Base-by-base conservation (phyloP, 2,888 invertebrate species). In the Dicycla oo region DNA sequence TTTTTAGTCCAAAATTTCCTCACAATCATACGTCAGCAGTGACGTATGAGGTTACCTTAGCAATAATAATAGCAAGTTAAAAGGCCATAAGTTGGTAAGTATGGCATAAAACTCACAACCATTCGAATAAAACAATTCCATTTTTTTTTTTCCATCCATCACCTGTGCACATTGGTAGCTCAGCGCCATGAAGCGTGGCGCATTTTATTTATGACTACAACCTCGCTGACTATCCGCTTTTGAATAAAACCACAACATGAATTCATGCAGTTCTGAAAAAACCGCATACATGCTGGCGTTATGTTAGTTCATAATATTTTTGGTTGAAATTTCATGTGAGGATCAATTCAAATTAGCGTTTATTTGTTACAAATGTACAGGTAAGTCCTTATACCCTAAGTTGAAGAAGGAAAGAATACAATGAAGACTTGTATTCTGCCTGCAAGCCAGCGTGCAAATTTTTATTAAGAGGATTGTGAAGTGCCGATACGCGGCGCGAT, bases 201-300 rank as follows among this genome's bases (percentile, higher is more conserved):
- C 47, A 51, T 45, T 70, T 62, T 51, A 78, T 75, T 78, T 75
- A 75, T 70, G 54, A 38, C 30, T n/a, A 45, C 38, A 57, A 57
- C 8, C 10, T 6, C 23, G 57, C 73, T 58, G 69, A 75, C 54
- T 45, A 45, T 6, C 15, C 61, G 49, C 38, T 70, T 70, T 75
- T 51, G 49, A 51, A 78, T 62, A 78, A 78, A 75, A 49, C 71
- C 71, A 20, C 61, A 51, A 57, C 26, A 49, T 56, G 18, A 69
- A 49, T 69, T 58, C 26, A 10, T 38, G 34, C 49, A 61, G 43
- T 30, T 43, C 47, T 56, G 47, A 15, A 47, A 45, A 56, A 54
- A 40, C 40, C 57, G 38, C 43, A 51, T 10, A 10, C 20, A 40
- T n/a, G 11, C 43, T 51, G 47, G n/a, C 10, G 43, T 73, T 66